phyloP scores from a whole-genome alignment of 2,113 vertebrate genomes.

The Psammodynastes pulverulentus region DNA sequence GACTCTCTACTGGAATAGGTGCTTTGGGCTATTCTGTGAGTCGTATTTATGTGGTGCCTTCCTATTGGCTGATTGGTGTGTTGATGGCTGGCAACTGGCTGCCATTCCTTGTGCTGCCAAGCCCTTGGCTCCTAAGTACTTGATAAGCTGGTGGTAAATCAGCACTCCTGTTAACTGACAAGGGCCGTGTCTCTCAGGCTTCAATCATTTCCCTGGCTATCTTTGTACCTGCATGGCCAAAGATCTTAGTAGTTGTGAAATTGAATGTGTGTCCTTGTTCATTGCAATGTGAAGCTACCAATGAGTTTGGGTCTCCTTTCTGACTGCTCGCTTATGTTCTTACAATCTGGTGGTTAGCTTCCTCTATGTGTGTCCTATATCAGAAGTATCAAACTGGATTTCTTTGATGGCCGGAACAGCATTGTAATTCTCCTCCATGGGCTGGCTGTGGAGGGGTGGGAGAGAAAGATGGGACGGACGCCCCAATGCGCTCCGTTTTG shows the following conservation, averaged over 20 bases:
- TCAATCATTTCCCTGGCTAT: neutral
- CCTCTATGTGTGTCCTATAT: neutral
- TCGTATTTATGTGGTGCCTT: neutral
- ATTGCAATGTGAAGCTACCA: neutral
- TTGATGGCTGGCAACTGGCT: neutral
- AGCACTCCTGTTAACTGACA: neutral
- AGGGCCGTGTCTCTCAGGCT: neutral
- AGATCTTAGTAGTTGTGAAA: neutral
- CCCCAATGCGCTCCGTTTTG: too few relatives aligned
- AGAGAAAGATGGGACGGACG: too few relatives aligned
- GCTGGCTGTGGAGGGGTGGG: too few relatives aligned
- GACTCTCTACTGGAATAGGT: neutral
- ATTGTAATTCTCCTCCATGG: too few relatives aligned
- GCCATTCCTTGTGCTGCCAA: neutral
- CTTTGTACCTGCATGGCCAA: neutral
- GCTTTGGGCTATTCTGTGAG: neutral
- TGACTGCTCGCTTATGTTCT: neutral
- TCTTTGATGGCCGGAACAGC: too few relatives aligned
- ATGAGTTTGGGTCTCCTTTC: neutral
- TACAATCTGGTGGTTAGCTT: neutral
- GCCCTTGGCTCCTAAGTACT: neutral
- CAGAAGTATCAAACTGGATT: too few relatives aligned
- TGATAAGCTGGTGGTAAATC: neutral
- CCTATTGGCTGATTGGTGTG: neutral
- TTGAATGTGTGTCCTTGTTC: neutral